Evolutionary conservation across 1,140 invertebrate species (phyloP).

Genomic region (Neodiprion virginianus): DNA sequence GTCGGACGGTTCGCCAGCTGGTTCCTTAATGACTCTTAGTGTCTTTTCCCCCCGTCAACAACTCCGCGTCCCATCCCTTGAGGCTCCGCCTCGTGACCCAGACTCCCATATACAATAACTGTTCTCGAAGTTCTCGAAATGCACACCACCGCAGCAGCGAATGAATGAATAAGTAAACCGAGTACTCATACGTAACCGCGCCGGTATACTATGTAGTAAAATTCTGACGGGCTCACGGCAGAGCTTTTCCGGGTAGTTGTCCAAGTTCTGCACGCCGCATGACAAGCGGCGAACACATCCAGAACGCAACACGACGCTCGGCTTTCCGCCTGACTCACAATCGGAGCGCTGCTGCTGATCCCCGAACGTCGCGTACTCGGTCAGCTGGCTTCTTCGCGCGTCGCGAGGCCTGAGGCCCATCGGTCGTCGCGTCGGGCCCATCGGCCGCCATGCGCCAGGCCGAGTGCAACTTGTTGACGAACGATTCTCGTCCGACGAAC

Average conservation of each 20-base stretch:
- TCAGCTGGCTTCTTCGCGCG: no score
- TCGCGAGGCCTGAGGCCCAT: no score
- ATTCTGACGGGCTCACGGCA: neutral
- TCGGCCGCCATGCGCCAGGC: no score
- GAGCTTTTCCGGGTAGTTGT: neutral
- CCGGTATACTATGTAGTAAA: neutral
- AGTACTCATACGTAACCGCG: neutral
- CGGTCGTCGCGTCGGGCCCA: no score
- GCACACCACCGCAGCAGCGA: neutral
- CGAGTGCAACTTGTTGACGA: no score
- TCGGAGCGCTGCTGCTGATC: no score
- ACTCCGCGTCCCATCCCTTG: neutral
- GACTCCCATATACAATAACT: neutral
- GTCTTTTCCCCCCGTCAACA: neutral
- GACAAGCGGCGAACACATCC: no score
- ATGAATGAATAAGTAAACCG: neutral
- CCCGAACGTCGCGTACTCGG: no score
- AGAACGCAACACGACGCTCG: no score
- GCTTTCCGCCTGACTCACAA: no score
- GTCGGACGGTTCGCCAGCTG: constrained; percentile 4
- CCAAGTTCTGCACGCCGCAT: no score
- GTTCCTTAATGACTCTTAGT: constrained; percentile 1
- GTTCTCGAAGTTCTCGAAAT: constrained; percentile 5
- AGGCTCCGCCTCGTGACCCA: constrained; percentile 6
- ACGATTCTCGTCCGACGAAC: no score